Evolutionary conservation across 2,797 vertebrate species (phyloP).

Genomic region (Centropyge bicolor): DNA sequence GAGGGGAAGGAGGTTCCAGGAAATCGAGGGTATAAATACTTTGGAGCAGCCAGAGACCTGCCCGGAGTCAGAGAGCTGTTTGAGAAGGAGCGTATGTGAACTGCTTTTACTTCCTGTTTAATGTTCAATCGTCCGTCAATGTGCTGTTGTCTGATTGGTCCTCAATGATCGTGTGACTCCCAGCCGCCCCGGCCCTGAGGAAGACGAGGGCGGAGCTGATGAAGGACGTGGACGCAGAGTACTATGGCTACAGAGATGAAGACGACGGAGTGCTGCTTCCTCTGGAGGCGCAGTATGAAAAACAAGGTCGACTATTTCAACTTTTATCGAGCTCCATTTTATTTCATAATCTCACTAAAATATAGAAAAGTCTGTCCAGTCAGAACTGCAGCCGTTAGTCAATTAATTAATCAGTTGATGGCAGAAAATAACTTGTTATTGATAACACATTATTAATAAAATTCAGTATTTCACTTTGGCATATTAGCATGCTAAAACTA

Average conservation of each 20-base stretch:
- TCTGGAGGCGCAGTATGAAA: constrained; percentile 93
- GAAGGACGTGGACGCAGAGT: constrained; percentile 97
- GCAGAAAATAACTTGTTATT: no score
- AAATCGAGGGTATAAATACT: constrained; percentile 97
- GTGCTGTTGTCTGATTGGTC: neutral
- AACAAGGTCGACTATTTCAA: constrained; percentile 77
- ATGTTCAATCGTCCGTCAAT: neutral
- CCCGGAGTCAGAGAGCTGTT: constrained; percentile 97
- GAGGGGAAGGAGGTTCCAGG: constrained; percentile 97
- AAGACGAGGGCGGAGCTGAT: constrained; percentile 96
- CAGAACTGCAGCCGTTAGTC: no score
- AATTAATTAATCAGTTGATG: no score
- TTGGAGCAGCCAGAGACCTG: constrained; percentile 96
- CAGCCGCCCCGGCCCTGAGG: constrained; percentile 92
- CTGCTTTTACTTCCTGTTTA: neutral
- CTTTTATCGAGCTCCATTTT: no score
- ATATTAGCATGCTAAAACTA: no score
- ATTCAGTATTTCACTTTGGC: no score
- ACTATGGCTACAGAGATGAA: constrained; percentile 97
- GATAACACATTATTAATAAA: no score
- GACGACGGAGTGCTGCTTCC: constrained; percentile 95
- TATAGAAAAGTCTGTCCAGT: neutral
- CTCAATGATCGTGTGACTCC: constrained; percentile 34
- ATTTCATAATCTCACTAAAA: no score
- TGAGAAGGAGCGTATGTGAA: constrained; percentile 94